These are phyloP conservation scores for Heliothis virescens DNA, from an alignment of 1,140 invertebrate species.

Conservation along the genomic window DNA sequence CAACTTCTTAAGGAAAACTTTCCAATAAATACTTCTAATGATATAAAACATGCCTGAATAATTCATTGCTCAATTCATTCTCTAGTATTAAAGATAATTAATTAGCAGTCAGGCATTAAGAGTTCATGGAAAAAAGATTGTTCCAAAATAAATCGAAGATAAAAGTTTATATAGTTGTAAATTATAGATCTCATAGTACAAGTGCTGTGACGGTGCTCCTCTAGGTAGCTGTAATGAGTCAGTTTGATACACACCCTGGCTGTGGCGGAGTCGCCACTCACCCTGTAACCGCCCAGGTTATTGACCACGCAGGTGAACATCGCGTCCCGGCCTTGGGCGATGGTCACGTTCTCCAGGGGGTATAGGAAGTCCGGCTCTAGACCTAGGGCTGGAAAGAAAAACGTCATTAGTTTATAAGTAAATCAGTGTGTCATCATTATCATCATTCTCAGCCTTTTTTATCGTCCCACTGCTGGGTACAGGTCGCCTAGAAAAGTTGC, in stretches of 20 bases:
- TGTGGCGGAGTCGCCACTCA: constrained; percentile 94
- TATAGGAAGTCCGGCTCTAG: constrained; percentile 94
- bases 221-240: constrained; percentile 82
- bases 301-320: constrained; percentile 96
- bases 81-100: background rate
- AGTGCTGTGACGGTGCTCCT: constrained; percentile 80
- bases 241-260: constrained; percentile 91
- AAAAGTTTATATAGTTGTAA: constrained; percentile 9
- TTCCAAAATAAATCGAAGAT: background rate
- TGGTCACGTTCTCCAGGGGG: constrained; percentile 94
- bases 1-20: background rate
- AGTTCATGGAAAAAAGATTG: background rate
- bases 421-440: too few relatives aligned
- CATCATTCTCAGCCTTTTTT: too few relatives aligned
- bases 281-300: constrained; percentile 96
- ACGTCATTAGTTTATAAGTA: background rate
- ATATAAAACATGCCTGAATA: constrained; percentile 5
- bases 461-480: too few relatives aligned
- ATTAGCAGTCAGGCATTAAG: background rate
- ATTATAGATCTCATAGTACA: constrained; percentile 78
- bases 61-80: background rate
- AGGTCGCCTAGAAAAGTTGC: too few relatives aligned
- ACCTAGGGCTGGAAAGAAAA: constrained; percentile 81
- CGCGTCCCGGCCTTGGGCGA: constrained; percentile 94
- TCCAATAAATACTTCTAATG: background rate